Conservation (phyloP, 92 coral and sea anemone genomes). For the Actinostola sp. region DNA sequence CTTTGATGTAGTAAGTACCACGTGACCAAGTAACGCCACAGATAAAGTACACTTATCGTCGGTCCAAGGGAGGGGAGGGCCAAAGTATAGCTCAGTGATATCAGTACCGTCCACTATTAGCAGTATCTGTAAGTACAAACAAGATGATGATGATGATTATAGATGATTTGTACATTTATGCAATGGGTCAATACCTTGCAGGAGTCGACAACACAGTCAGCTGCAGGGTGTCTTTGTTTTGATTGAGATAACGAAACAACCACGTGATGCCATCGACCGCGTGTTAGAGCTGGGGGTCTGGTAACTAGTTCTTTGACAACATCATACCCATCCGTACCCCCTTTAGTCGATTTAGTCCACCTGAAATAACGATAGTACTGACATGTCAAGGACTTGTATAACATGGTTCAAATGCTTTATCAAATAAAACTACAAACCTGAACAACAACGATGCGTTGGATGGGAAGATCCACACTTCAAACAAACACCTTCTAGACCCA, state of each 20-base stretch:
- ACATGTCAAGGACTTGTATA: not conserved
- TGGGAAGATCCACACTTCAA: constrained; percentile 83
- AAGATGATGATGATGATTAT: too few relatives aligned
- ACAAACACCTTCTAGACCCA: constrained; percentile 77
- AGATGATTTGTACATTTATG: too few relatives aligned
- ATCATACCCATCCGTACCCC: constrained; percentile 45
- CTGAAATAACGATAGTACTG: too few relatives aligned
- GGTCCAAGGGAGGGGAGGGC: constrained; percentile 58
- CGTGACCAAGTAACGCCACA: constrained; percentile 70
- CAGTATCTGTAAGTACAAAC: constrained; percentile 56
- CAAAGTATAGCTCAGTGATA: constrained; percentile 54
- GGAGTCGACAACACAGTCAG: not conserved
- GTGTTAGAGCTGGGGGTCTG: constrained; percentile 66
- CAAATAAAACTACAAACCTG: constrained; percentile 43
- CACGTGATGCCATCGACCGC: constrained; percentile 91
- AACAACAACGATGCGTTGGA: constrained; percentile 51
- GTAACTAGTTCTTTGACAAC: constrained; percentile 61
- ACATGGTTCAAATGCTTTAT: not conserved
- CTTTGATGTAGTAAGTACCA: constrained; percentile 27
- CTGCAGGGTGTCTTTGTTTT: constrained; percentile 19
- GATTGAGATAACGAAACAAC: constrained; percentile 75
- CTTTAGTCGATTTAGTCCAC: constrained; percentile 84
- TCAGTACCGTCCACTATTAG: constrained; percentile 89
- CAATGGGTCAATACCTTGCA: constrained; percentile 54
- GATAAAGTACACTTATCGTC: constrained; percentile 62